phyloP scores from a whole-genome alignment of 2,888 invertebrate species.

The Torymus texanus region DNA sequence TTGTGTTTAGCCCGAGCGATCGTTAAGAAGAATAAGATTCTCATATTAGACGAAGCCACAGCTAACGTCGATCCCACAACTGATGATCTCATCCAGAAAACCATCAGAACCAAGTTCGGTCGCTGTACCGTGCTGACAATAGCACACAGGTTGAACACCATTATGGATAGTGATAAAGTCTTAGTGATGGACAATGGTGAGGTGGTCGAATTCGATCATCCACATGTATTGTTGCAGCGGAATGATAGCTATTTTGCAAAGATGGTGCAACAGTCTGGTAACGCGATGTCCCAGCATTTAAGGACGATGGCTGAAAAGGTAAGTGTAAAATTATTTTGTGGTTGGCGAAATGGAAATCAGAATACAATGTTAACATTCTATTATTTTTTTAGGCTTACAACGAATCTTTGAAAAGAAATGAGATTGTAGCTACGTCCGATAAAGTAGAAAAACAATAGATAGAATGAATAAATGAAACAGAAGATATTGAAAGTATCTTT shows the following conservation, averaged over 20 bases:
- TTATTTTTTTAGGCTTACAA: too few species aligned
- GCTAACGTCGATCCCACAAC: constrained; percentile 91
- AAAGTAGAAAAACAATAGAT: too few species aligned
- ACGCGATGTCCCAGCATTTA: constrained; percentile 1
- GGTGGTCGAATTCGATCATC: constrained; percentile 84
- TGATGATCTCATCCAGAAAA: constrained; percentile 88
- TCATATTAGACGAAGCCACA: constrained; percentile 93
- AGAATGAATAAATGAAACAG: too few species aligned
- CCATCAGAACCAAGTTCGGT: constrained; percentile 86
- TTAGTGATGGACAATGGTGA: constrained; percentile 90
- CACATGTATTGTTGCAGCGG: constrained; percentile 79
- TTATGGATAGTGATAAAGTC: constrained; percentile 93
- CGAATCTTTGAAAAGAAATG: too few species aligned
- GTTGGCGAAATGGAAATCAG: too few species aligned
- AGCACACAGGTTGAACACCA: constrained; percentile 92
- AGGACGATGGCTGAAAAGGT: constrained; percentile 10
- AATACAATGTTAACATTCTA: too few species aligned
- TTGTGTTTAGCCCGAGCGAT: constrained; percentile 92
- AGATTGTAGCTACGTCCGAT: too few species aligned
- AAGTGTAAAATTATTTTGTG: too few species aligned
- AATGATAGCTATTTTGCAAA: constrained; percentile 20
- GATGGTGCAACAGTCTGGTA: constrained; percentile 37
- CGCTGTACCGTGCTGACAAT: constrained; percentile 93
- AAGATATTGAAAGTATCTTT: too few species aligned
- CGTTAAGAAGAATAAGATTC: constrained; percentile 85